Base-by-base conservation (phyloP, 2,113 vertebrate genomes). In the Tachuris rubrigastra region DNA sequence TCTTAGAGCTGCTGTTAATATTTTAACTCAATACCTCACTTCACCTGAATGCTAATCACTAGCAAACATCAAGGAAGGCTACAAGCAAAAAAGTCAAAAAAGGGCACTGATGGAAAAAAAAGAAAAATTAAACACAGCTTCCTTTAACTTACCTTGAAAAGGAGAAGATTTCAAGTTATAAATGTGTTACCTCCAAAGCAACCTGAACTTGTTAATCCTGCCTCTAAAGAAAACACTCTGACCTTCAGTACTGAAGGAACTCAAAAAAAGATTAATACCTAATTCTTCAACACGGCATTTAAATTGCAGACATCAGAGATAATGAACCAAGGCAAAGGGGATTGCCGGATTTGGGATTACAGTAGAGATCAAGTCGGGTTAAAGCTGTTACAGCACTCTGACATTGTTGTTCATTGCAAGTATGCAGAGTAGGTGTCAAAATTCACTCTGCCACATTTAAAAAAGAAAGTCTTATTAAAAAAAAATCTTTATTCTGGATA, bases 321-420 rank as follows among this genome's bases (percentile, higher is more conserved):
- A 97, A 98, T 73, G 93, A 97, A 96, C 22, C 60, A 90, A 90
- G 92, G 94, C 96, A 97, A 96, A 97, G 96, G 90, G 85, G 96
- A 97, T 97, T 97, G 93, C 50, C 2, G 84, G 96, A 95, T 97
- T 97, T 97, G 77, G 94, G 94, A 98, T 98, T 98, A 98, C 59
- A 93, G 91, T 37, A 91, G 72, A 93, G 94, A 96, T 97, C 94
- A 97, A 90, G 69, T 72, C 92, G 94, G 92, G 92, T 95, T 96
- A 98, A 97, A 95, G 49, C 89, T 71, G 87, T 92, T 95, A 94
- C 87, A 92, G 89, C 71, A 85, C 39, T 80, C 89, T 77, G 68
- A 53, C 65, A 95, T 58, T 63, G 66, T 35, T 89, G 46, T 46
- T 89, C 79, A 85, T 85, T 39, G 33, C 76, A 89, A 80, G 52